A percentile compares a stretch with the other conserved stretches of the same genome.
Conservation (phyloP, 2,113 vertebrate species). For the Procavia capensis region DNA sequence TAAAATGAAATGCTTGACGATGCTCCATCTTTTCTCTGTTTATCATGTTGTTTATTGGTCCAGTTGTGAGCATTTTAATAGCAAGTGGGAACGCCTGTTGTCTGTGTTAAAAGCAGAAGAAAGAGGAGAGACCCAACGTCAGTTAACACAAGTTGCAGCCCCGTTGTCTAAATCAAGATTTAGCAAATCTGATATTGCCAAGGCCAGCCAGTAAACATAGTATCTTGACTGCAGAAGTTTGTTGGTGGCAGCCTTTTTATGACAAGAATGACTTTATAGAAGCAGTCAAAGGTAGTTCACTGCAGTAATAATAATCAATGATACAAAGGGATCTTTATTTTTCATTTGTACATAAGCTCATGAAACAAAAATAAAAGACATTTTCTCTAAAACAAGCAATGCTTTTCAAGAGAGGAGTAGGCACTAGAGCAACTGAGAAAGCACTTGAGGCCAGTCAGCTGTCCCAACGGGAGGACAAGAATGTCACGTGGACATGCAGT, state of each 20-base stretch:
- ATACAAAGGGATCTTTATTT: not conserved
- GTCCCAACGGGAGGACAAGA: not conserved
- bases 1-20: too few relatives aligned
- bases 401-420: not conserved
- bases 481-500: not conserved
- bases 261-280: not conserved
- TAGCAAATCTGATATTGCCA: not conserved
- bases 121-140: not conserved
- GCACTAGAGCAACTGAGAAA: not conserved
- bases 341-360: not conserved
- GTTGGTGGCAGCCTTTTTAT: not conserved
- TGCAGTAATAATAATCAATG: not conserved
- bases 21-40: too few relatives aligned
- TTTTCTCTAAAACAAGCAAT: conserved; percentile 31
- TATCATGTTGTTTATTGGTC: too few relatives aligned
- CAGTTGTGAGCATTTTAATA: not conserved
- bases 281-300: not conserved
- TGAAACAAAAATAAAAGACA: not conserved
- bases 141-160: not conserved
- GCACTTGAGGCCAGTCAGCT: not conserved
- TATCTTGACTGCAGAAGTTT: accelerated
- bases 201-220: accelerated
- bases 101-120: not conserved
- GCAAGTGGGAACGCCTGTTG: not conserved
- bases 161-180: not conserved